Evolutionary conservation across 2,797 vertebrate genomes (phyloP), one percentile per base, ranked within the genome.

Genomic region (Gadopsis marmoratus): DNA sequence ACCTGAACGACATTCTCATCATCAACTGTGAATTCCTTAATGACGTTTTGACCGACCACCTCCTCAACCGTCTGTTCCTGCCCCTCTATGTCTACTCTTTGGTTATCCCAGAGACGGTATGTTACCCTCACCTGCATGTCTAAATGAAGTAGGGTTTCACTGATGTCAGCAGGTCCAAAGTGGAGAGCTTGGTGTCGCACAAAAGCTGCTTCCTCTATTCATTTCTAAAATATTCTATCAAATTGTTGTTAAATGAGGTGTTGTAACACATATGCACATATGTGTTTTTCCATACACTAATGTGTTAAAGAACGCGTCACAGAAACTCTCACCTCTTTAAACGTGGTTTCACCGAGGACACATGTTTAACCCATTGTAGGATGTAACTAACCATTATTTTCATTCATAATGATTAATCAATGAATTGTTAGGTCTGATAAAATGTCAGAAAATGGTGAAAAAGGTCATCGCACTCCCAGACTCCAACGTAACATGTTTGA

Each of bases 1-100:
- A 99, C 85, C 96, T 99, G 74, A 99, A 99, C 26, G 98, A 99
- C 85, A 99, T 99, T 81, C 96, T 99, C 53, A 99, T 97, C 85
- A 99, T 99, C 91, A 98, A 98, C 89, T 99, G 98, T 72, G 98
- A 99, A 94, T 99, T 99, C 92, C 96, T 99, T 21, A 99, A 97
- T 0, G 98, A 99, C 0, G 98, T 99, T 39, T 90, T 99, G 88
- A 99, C 98, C 0, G 98, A 99, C 86, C 98, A 99, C 93, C 93
- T 99, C 51, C 97, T 99, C 71, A 99, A 99, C 84, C 96, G 98
- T 23, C 96, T 99, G 48, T 99, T 99, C 88, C 94, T 99, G 81
- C 98, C 98, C 0, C 97, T 99, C 48, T 99, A 99, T 0, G 98
- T 99, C 61, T 99, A 95, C 92, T 99, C 98, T 0, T 89, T 99